Conservation (phyloP, 2,113 vertebrate species). For the Pangasianodon hypophthalmus region DNA sequence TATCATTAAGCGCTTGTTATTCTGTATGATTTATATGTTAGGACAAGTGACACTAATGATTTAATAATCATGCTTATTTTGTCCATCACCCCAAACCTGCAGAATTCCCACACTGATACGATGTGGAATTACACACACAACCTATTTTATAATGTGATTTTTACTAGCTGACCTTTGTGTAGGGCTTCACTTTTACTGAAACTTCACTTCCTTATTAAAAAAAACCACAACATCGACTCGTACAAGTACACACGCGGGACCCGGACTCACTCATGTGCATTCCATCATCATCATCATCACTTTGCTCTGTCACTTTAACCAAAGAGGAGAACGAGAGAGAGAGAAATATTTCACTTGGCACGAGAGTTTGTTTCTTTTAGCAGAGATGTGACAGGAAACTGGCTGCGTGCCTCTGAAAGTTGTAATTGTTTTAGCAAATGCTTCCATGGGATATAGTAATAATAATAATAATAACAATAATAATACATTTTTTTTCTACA, state of each 20-base stretch:
- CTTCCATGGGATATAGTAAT: neutral
- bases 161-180: neutral
- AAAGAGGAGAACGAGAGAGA: slow-evolving; percentile 54
- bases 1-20: neutral
- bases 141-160: neutral
- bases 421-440: slow-evolving; percentile 15
- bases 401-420: neutral
- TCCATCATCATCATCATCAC: slow-evolving; percentile 9
- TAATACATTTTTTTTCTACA: neutral
- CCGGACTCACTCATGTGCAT: neutral
- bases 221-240: neutral
- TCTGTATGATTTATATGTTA: neutral
- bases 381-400: slow-evolving; percentile 17
- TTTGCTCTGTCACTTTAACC: slow-evolving; percentile 65
- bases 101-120: neutral
- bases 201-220: slow-evolving; percentile 44
- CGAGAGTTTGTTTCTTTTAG: slow-evolving; percentile 33
- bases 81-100: neutral
- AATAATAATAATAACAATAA: neutral
- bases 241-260: neutral
- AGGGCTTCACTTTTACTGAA: slow-evolving; percentile 39
- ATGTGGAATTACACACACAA: neutral
- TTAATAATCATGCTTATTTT: neutral
- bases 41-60: neutral
- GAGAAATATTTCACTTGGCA: slow-evolving; percentile 55